Base-by-base conservation (phyloP, 2,888 invertebrate species). In the Bugulina stolonifera region DNA sequence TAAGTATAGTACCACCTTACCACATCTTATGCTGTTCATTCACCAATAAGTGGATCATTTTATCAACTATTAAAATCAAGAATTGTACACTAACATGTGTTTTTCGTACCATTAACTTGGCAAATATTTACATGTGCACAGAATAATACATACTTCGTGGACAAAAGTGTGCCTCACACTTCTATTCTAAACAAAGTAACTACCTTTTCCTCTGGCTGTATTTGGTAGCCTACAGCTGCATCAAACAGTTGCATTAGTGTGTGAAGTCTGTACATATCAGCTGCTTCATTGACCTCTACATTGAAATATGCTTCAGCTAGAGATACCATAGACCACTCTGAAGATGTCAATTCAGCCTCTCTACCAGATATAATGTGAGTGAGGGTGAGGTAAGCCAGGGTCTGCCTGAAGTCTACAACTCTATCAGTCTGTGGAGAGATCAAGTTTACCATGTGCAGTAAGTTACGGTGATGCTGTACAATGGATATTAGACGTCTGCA, bases 341-440 rank as follows among this genome's bases (percentile, higher is more conserved):
- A 2, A 3, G 32, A 27, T 5, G 22, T 27, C 14, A 22, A 5
- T 10, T 25, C 18, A 64, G 25, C 32, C 2, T 32, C 29, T 25
- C 32, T 14, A 27, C 27, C 32, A 14, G 29, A 27, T 14, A 2
- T 10, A 3, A 64, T 27, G 3, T 64, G 64, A 32, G 29, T 14
- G 27, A 64, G 25, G 10, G 64, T 27, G 29, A 64, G 34, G 32
- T 64, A 64, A 32, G 64, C 64, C n/a, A 64, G 34, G n/a, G 64
- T 64, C 32, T 10, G 25, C 34, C 34, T 64, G 5, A 64, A 34
- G 32, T 25, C 27, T 5, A 27, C n/a, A n/a, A 32, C 64, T 27
- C 27, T 2, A 5, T 64, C 32, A 34, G 29, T 64, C 5, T 29
- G 27, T 14, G 64, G 14, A 32, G 64, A 32, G 3, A 64, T 64